These are phyloP conservation scores for Lepidurus arcticus DNA, from an alignment of 1,140 invertebrate species.

Conservation along the genomic window DNA sequence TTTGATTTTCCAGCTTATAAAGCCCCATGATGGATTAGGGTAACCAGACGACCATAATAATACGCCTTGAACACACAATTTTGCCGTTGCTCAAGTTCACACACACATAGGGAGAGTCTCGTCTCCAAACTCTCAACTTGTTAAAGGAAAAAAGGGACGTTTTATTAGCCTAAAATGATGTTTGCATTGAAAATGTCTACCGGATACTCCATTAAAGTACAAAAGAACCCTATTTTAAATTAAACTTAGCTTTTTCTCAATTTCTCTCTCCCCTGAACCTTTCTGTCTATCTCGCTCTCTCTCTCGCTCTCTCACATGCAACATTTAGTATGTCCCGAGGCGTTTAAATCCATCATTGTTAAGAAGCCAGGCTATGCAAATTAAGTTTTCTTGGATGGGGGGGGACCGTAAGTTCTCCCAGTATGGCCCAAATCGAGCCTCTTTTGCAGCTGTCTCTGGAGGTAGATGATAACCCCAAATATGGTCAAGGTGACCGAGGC, in stretches of 20 bases:
- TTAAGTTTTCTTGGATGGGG: not conserved
- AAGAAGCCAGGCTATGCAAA: constrained; percentile 10
- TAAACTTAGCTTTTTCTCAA: too few relatives aligned
- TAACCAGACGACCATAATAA: constrained; percentile 17
- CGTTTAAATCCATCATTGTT: constrained; percentile 19
- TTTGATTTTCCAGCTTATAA: constrained; percentile 20
- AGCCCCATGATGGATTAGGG: constrained; percentile 1
- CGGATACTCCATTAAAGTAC: too few relatives aligned
- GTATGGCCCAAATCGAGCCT: constrained; percentile 5
- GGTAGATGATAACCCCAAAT: constrained; percentile 1
- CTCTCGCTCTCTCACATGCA: not conserved
- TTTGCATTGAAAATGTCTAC: too few relatives aligned
- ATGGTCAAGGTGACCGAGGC: not conserved
- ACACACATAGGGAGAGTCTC: not conserved
- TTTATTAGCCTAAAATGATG: too few relatives aligned
- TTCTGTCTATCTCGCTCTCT: not conserved
- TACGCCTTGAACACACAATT: constrained; percentile 11
- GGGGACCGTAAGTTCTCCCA: not conserved
- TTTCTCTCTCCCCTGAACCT: too few relatives aligned
- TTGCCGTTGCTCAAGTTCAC: not conserved
- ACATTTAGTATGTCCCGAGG: not conserved
- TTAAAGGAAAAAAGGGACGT: too few relatives aligned
- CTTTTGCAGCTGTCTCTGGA: constrained; percentile 2
- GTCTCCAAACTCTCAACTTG: too few relatives aligned
- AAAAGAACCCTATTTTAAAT: too few relatives aligned